Base-by-base conservation (phyloP, 2,113 vertebrate genomes). In the Micromys minutus region DNA sequence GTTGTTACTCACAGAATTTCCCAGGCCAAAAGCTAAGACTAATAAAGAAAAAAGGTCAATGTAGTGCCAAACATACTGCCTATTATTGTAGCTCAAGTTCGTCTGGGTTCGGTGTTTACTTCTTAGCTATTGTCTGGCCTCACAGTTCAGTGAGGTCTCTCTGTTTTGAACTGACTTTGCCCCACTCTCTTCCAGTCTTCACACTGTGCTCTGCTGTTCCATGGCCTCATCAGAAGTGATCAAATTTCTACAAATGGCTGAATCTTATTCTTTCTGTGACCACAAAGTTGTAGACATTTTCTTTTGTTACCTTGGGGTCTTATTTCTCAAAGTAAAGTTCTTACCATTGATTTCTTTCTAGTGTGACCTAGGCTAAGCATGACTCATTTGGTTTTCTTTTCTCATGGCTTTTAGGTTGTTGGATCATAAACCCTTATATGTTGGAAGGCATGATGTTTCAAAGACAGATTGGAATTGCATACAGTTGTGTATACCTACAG, bases 321-420 rank as follows among this genome's bases (percentile, higher is more conserved):
- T 42, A 61, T 89, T 86, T 21, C 31, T 87, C 8, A 47, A 11
- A 7, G 50, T 76, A 72, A 71, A 84, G 16, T 83, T 89, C 34
- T 88, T 88, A 11, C 29, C 22, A 36, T n/a, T 45, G 42, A 50
- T 59, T 50, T 85, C 7, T 55, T 71, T 90, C 52, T 45, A 7
- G 47, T n/a, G 59, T 19, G 88, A 61, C 0, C 0, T 45, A 50
- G 7, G 5, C 22, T 34, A 75, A 11, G 45, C 72, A 50, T 47
- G 36, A 26, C 45, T 42, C 69, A 81, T 59, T 76, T 92, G 69
- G 11, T 92, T 47, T 93, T 76, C 42, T 59, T 79, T n/a, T 16
- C 72, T 84, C 67, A 21, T 77, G 77, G 29, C 8, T 88, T 90
- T 65, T 7, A 81, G 65, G 31, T 39, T 45, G 39, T 75, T 36